Evolutionary conservation across 2,888 invertebrate species (phyloP).

Genomic region (Syrphus vitripennis): DNA sequence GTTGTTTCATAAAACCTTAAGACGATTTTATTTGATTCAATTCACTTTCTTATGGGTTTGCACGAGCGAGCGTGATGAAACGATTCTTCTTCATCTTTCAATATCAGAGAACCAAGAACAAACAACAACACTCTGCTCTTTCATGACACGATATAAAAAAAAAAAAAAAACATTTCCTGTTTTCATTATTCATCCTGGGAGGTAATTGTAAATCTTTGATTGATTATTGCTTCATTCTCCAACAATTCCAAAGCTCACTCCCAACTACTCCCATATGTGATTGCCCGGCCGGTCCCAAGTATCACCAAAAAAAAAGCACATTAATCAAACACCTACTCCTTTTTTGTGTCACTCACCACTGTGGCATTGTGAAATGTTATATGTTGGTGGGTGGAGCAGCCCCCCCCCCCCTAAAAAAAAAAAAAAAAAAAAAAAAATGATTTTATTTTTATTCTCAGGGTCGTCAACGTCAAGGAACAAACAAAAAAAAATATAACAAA

Average conservation of each 20-base stretch:
- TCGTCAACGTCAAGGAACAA: no score
- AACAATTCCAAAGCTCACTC: conserved; percentile 63
- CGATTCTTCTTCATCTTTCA: neutral
- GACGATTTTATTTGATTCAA: neutral
- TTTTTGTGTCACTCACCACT: conserved; percentile 17
- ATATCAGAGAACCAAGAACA: neutral
- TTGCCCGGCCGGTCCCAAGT: conserved; percentile 58
- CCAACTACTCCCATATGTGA: conserved; percentile 46
- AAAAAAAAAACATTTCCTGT: conserved; percentile 10
- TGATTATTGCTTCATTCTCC: conserved; percentile 71
- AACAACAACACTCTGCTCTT: neutral
- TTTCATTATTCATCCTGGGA: conserved; percentile 66
- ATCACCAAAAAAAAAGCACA: conserved; percentile 43
- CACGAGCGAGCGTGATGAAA: neutral
- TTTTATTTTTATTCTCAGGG: conserved; percentile 7
- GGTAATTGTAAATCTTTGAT: conserved; percentile 69
- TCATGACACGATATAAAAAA: neutral
- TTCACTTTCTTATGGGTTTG: neutral
- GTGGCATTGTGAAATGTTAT: neutral
- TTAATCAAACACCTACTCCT: conserved; percentile 59
- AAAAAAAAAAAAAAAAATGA: neutral
- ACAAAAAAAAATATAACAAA: conserved; percentile 32
- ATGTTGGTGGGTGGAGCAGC: neutral
- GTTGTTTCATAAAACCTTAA: neutral
- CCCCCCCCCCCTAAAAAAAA: neutral